A percentile compares a stretch with the other conserved stretches of the same genome.
These are phyloP conservation scores for Stomorhina lunata DNA, from an alignment of 2,888 invertebrate genomes.

Conservation along the genomic window DNA sequence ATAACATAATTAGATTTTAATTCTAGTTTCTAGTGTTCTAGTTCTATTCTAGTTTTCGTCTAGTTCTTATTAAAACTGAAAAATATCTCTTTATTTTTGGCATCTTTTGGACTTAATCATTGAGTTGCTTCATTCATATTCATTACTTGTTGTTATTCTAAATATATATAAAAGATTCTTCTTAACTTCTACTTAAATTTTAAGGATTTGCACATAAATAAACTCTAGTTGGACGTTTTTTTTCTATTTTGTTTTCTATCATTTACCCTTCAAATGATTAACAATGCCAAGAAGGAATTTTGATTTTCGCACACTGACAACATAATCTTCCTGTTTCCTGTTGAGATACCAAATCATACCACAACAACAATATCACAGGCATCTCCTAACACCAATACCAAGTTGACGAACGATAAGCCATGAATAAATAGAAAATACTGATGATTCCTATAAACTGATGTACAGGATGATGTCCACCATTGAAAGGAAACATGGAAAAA, in stretches of 20 bases:
- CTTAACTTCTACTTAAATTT: conserved; percentile 35
- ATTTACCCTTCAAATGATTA: conserved; percentile 47
- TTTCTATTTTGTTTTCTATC: conserved; percentile 3
- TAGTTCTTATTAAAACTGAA: too few species aligned
- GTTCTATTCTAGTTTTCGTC: too few species aligned
- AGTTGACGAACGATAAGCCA: not conserved
- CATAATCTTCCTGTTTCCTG: conserved; percentile 65
- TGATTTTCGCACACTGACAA: conserved; percentile 63
- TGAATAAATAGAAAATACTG: conserved; percentile 16
- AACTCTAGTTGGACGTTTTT: not conserved
- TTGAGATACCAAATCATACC: conserved; percentile 39
- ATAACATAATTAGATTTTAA: too few species aligned
- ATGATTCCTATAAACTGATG: conserved; percentile 1
- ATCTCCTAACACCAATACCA: conserved; percentile 5
- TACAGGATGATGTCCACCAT: conserved; percentile 42
- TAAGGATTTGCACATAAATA: conserved; percentile 46
- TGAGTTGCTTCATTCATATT: conserved; percentile 59
- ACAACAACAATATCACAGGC: conserved; percentile 2
- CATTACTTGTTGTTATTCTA: conserved; percentile 44
- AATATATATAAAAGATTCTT: conserved; percentile 41
- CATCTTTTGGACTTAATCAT: not conserved
- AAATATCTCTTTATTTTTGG: not conserved
- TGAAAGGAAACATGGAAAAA: not conserved
- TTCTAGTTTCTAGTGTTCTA: too few species aligned
- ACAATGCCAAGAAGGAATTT: conserved; percentile 49